These are phyloP conservation scores for Oscheius sp. DNA, from an alignment of 2,888 invertebrate genomes.

Conservation along the genomic window DNA sequence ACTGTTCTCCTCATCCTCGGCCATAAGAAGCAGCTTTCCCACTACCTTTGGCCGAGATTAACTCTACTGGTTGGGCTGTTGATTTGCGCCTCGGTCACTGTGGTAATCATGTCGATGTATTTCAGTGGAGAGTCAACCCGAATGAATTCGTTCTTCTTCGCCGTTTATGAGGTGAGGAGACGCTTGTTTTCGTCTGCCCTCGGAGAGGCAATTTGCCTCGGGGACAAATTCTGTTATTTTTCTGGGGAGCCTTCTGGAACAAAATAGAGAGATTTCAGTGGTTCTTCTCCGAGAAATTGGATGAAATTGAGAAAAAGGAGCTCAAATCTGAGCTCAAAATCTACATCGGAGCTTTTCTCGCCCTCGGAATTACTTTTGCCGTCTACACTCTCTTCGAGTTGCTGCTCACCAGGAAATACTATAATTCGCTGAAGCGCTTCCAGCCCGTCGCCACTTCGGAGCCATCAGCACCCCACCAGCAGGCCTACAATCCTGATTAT, in stretches of 20 bases:
- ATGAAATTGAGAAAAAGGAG: constrained; percentile 39
- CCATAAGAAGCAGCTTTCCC: constrained; percentile 41
- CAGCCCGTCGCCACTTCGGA: constrained; percentile 9
- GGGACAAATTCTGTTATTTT: background rate
- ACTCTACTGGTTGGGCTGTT: constrained; percentile 47
- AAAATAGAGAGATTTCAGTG: constrained; percentile 38
- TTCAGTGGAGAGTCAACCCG: constrained; percentile 47
- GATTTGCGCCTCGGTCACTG: constrained; percentile 41
- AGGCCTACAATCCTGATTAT: constrained; percentile 29
- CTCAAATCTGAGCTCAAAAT: constrained; percentile 41
- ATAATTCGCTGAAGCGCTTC: constrained; percentile 46
- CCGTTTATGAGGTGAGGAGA: constrained; percentile 46
- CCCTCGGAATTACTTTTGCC: constrained; percentile 36
- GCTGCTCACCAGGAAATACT: constrained; percentile 47
- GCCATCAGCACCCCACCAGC: constrained; percentile 26
- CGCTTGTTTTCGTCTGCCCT: background rate
- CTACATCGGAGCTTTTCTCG: constrained; percentile 40
- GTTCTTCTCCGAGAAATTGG: constrained; percentile 37
- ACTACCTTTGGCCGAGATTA: constrained; percentile 49
- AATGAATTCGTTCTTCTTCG: constrained; percentile 55
- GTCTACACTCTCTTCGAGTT: constrained; percentile 45
- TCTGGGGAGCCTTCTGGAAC: background rate
- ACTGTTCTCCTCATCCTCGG: constrained; percentile 49
- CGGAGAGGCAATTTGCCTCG: background rate
- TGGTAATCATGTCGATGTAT: constrained; percentile 49